Evolutionary conservation across 2,888 invertebrate species (phyloP), one percentile per base, ranked within the genome.

Genomic region (Iphiclides podalirius): DNA sequence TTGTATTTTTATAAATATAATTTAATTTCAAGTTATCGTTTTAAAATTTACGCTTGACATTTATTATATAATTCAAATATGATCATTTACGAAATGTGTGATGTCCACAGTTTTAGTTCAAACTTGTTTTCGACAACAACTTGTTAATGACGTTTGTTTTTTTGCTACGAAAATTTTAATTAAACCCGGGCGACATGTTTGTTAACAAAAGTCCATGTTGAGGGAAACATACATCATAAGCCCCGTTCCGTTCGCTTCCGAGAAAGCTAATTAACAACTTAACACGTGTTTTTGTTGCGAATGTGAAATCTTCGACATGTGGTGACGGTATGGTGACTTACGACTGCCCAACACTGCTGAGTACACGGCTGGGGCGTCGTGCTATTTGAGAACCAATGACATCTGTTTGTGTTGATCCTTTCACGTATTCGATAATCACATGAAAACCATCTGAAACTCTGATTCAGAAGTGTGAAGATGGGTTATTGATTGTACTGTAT

Each of bases 201-300:
- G 58, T 59, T 56, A 73, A 72, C 75, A 68, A 56, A 59, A 63
- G 56, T 57, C 55, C 58, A 58, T 53, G 63, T 60, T 54, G 52
- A 55, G 67, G 80, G 74, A 82, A 69, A 60, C 70, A 81, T 83
- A 77, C 76, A 80, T 83, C 79, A 82, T 59, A 53, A 36, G 59
- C 54, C 55, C 54, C 59, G 65, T 64, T 60, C 64, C 63, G 61
- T 56, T 62, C 55, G 57, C 57, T 82, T 83, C 85, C 65, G 57
- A 78, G 85, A 84, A 85, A 77, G 73, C 65, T 72, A 73, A 80
- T 85, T 84, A 79, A 73, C 85, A 74, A 75, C 63, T 84, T 82
- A 70, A 75, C 86, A 85, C 84, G 60, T 77, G 75, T 77, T 83
- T 85, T 85, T 82, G 70, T 20, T 67, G 54, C 53, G 50, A 60